A percentile compares a stretch with the other conserved stretches of the same genome.
These are phyloP conservation scores for Lutraria rhynchaena DNA, from an alignment of 1,140 invertebrate species.

Conservation along the genomic window DNA sequence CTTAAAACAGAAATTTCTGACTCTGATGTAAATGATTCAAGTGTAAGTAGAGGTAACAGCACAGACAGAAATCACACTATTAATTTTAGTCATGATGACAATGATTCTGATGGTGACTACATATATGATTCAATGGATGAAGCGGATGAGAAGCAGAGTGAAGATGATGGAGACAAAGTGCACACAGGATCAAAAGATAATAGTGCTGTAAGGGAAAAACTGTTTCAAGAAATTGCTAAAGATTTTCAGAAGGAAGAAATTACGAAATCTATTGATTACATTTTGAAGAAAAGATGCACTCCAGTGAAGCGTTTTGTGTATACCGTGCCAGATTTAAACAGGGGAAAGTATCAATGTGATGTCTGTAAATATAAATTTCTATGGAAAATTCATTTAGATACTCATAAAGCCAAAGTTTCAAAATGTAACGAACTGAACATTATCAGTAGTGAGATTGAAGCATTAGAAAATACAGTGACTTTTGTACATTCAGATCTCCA, in stretches of 20 bases:
- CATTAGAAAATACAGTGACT: slow-evolving; percentile 25
- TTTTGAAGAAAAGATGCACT: not conserved
- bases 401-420: slow-evolving; percentile 21
- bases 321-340: slow-evolving; percentile 30
- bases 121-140: not conserved
- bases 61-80: not conserved
- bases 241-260: not conserved
- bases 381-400: slow-evolving; percentile 38
- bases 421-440: not conserved
- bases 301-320: not conserved
- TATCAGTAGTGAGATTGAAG: not conserved
- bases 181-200: not conserved
- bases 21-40: not conserved
- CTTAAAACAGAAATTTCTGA: not conserved
- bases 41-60: not conserved
- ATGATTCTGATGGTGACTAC: not conserved
- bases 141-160: not conserved
- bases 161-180: not conserved
- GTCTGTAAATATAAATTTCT: slow-evolving; percentile 34
- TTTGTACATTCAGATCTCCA: slow-evolving; percentile 10
- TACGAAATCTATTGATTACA: not conserved
- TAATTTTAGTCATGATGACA: not conserved
- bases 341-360: slow-evolving; percentile 16
- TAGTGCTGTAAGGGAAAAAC: not conserved
- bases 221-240: slow-evolving; percentile 11